Evolutionary conservation across 2,888 invertebrate species (phyloP), one percentile per base, ranked within the genome.

Genomic region (Lepetodrilus schrolli): DNA sequence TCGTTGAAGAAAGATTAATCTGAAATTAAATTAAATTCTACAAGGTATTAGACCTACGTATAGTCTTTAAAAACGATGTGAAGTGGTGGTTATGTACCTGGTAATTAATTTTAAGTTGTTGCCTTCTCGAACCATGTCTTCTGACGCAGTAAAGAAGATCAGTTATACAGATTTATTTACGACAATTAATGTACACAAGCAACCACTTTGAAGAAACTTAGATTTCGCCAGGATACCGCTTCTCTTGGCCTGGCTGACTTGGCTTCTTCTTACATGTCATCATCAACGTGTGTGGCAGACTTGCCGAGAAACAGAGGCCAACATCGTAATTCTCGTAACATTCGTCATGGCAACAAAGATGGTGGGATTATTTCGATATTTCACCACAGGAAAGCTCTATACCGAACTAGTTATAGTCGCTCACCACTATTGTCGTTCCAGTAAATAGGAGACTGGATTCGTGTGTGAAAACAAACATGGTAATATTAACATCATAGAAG

Each of bases 361-460:
- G n/a, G 30, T 30, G 26, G 26, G 58, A 58, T 58, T 58, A 58
- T 58, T 58, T 30, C 34, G 34, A 58, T 58, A 58, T 30, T 58
- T 58, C 30, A 58, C 23, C 13, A 17, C 13, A 17, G 4, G 38
- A 10, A 43, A 8, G 1, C 43, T 13, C n/a, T n/a, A n/a, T n/a
- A n/a, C n/a, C n/a, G n/a, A n/a, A n/a, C n/a, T n/a, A n/a, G n/a
- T n/a, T n/a, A n/a, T n/a, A n/a, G n/a, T n/a, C n/a, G n/a, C n/a
- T n/a, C n/a, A n/a, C n/a, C n/a, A n/a, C n/a, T n/a, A n/a, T n/a
- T n/a, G n/a, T n/a, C n/a, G n/a, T n/a, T n/a, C n/a, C n/a, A n/a
- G n/a, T n/a, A n/a, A n/a, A n/a, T n/a, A n/a, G n/a, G n/a, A n/a
- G n/a, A n/a, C n/a, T n/a, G n/a, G n/a, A n/a, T n/a, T n/a, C n/a